Base-by-base conservation (phyloP, 2,888 invertebrate species). In the Bombylius discolor region DNA sequence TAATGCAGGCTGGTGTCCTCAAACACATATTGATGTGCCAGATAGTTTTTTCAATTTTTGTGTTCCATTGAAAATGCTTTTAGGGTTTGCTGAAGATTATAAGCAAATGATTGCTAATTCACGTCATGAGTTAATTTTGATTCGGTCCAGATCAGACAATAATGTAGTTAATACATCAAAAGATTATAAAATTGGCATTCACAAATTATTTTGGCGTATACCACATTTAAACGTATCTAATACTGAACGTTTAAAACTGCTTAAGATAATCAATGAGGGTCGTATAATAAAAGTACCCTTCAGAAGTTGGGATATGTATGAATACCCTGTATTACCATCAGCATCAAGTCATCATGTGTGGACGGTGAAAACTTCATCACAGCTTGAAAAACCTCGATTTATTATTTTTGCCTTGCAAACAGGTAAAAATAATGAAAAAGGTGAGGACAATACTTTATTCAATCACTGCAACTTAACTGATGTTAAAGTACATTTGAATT, bases 51-150 rank as follows among this genome's bases (percentile, higher is more conserved):
- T 36, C 36, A 36, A 36, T 9, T 36, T 36, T 36, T 36, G 57
- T 53, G 59, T 71, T 36, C 68, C 69, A 14, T 60, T 71, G 36
- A 66, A 64, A 55, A 60, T 62, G 54, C 42, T 71, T 14, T 55
- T 71, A 14, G 70, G 69, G 5, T 71, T 70, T 62, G 63, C 63
- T 51, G 68, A 68, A 61, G 67, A 72, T 60, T 71, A 68, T 57
- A 64, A 64, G 14, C 68, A 66, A 62, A 66, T 70, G 53, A 61
- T 70, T 42, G 56, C 70, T 4, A 72, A 71, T 60, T 64, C 64
- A 53, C 48, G 68, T 63, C 70, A 72, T 65, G 71, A 73, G 49
- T 51, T 62, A 12, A 62, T 62, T 45, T 51, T 62, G 44, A 33
- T 61, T 49, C 53, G 56, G 44, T 52, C 57, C 23, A 58, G 57